phyloP scores from a whole-genome alignment of 2,888 invertebrate species.

The Melipona bicolor region DNA sequence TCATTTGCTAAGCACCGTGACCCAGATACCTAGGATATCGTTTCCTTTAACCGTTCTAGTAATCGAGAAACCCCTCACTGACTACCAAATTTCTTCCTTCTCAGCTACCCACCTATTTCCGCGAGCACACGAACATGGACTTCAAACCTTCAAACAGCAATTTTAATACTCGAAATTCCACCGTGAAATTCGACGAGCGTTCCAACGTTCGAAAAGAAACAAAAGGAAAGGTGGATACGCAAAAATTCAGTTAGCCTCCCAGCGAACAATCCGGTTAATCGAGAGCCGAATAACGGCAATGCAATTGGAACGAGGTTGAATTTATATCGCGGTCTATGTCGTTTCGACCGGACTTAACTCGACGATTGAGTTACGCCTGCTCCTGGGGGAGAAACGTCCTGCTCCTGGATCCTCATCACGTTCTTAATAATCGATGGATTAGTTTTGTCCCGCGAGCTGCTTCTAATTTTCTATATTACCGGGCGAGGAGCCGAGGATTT shows the following conservation, averaged over 20 bases:
- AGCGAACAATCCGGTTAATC: conserved; percentile 18
- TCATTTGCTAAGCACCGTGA: conserved; percentile 32
- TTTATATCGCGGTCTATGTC: conserved; percentile 17
- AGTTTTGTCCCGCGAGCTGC: conserved; percentile 13
- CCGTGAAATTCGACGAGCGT: background rate
- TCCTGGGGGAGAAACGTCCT: background rate
- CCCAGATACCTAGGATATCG: conserved; percentile 24
- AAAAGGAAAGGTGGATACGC: no score
- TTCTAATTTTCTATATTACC: conserved; percentile 29
- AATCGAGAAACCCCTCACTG: background rate
- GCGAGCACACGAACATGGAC: conserved; percentile 33
- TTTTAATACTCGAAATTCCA: conserved; percentile 11
- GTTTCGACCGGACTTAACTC: conserved; percentile 20
- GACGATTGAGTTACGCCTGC: conserved; percentile 8
- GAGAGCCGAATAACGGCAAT: background rate
- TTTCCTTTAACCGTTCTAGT: conserved; percentile 2
- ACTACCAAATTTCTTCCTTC: conserved; percentile 39
- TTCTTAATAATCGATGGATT: conserved; percentile 58
- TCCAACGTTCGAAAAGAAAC: no score
- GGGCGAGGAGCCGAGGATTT: background rate
- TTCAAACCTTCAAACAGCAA: conserved; percentile 9
- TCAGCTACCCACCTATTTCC: conserved; percentile 19
- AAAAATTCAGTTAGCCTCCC: background rate
- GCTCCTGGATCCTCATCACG: conserved; percentile 45
- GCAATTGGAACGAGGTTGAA: background rate